These are phyloP conservation scores for Lutjanus argentimaculatus DNA, from an alignment of 2,797 vertebrate species.

Conservation along the genomic window DNA sequence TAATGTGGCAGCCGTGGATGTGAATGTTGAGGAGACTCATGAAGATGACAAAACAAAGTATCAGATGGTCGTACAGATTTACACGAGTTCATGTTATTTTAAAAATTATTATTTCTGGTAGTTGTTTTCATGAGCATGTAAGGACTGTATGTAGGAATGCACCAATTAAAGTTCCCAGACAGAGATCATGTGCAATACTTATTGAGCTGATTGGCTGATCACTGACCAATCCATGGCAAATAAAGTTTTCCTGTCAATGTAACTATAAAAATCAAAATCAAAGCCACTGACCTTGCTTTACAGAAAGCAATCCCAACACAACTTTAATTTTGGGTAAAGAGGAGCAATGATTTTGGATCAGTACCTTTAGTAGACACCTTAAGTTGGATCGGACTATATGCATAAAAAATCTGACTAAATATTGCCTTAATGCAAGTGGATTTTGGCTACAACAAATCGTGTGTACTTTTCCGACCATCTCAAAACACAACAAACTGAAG, in stretches of 20 bases:
- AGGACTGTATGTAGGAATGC: background rate
- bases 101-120: background rate
- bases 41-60: slow-evolving; percentile 34
- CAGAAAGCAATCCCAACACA: background rate
- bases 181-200: background rate
- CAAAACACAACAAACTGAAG: too few relatives aligned
- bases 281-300: background rate
- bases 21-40: slow-evolving; percentile 36
- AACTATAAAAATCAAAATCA: background rate
- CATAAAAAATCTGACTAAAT: background rate
- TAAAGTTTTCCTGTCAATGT: background rate
- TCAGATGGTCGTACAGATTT: slow-evolving; percentile 9
- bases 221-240: background rate
- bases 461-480: too few relatives aligned
- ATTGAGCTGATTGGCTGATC: background rate
- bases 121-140: background rate
- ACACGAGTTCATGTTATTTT: background rate
- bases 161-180: background rate
- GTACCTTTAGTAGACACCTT: background rate
- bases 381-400: background rate
- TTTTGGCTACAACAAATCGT: too few relatives aligned
- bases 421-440: too few relatives aligned
- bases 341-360: background rate
- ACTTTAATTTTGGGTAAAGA: background rate
- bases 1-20: slow-evolving; percentile 54